Base-by-base conservation (phyloP, 1,140 invertebrate species). In the Cyrtorhinus lividipennis region DNA sequence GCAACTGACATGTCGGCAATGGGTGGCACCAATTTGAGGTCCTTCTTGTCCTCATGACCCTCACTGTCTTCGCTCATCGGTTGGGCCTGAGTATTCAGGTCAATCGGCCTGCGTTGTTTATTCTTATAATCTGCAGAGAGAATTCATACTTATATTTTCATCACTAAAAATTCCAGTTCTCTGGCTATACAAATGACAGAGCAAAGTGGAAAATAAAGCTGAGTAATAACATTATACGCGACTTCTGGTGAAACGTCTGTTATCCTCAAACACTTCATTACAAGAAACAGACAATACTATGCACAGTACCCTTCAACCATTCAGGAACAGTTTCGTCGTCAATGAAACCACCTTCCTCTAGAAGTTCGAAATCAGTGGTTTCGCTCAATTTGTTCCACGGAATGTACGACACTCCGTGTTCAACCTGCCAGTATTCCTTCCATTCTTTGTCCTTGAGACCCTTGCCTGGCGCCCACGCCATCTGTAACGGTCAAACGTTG, bases 381-480 rank as follows among this genome's bases (percentile, higher is more conserved):
- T 80, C 75, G 56, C 83, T 84, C 24, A 97, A 72, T 73, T 90
- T 91, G 56, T 76, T 78, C 86, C 88, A 95, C 5, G 94, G 93
- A 67, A 98, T 87, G 73, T 95, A 97, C 25, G 90, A 92, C 1
- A 92, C 91, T 26, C 94, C 95, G 8, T 86, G 74, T 62, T 95
- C 92, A 1, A 91, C 86, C 74, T 97, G 92, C 93, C 93, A 98
- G 71, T 90, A 92, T 73, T 96, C 92, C 76, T 96, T 96, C 83
- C 90, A 93, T 72, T 94, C 90, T 73, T 92, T 89, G 1, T 90
- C 91, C 75, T 97, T 97, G 5, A 96, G 90, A 62, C 93, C 92
- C 78, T 94, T 95, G 1, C 92, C 92, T 5, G 93, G 92, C 45
- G 95, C 95, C 93, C 94, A 98, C 1, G 93, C 94, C 71, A 93